Evolutionary conservation across 2,797 vertebrate genomes (phyloP), one percentile per base, ranked within the genome.

Genomic region (Pantherophis vulpinus): DNA sequence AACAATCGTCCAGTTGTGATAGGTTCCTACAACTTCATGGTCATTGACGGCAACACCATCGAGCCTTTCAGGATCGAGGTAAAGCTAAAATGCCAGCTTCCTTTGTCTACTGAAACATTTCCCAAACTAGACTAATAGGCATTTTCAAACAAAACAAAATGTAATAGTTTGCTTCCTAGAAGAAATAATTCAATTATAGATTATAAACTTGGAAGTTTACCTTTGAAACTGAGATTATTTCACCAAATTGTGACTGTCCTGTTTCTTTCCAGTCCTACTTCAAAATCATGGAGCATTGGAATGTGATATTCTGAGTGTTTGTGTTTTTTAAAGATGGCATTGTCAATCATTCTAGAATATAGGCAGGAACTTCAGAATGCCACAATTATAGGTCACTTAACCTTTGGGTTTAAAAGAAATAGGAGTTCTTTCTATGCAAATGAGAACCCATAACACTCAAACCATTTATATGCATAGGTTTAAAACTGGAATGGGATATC

Each of bases 1-100:
- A 99, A 99, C 96, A 92, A 98, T 0, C 0, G 0, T 0, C 99
- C 99, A 0, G 18, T 98, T 13, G 79, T 98, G 97, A 98, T 93
- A 3, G 98, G 98, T 0, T 96, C 96, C 86, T 99, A 99, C 91
- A 97, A 95, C 63, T 95, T 96, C 91, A 98, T 98, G 0, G 97
- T 99, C 66, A 47, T 94, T 10, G 99, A 99, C 95, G 98, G 96
- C 70, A 37, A 86, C 0, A 93, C 89, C 89, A 54, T 95, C 0
- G 14, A 98, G 87, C 95, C 42, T 0, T 93, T 95, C 0, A 90
- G 94, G 94, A 97, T 98, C 94, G 95, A 96, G 97, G 98, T 98
- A 79, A 14, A 88, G 3, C 0, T 37, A 58, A 59, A 90, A 20
- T 16, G n/a, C 29, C 27, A 3, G 20, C 23, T 92, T 66, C 47